A percentile compares a stretch with the other conserved stretches of the same genome.
Conservation (phyloP, 1,140 invertebrate genomes). For the Cotesia glomerata region DNA sequence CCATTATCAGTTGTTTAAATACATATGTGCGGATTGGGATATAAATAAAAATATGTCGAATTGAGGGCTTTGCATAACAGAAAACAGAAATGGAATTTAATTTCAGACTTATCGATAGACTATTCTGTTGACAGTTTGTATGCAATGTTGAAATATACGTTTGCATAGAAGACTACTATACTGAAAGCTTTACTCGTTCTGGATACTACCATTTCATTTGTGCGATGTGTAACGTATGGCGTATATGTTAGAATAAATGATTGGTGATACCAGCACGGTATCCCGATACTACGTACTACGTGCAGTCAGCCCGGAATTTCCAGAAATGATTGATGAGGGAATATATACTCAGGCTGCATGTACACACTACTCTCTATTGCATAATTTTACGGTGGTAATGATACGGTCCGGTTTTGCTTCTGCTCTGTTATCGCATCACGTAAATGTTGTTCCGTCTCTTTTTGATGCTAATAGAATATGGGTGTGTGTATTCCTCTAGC, state of each 20-base stretch:
- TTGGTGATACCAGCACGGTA: not conserved
- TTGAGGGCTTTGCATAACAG: too few relatives aligned
- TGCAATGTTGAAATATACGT: too few relatives aligned
- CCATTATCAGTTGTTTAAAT: too few relatives aligned
- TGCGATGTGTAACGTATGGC: not conserved
- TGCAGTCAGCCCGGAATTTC: slow-evolving; percentile 8
- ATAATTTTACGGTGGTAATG: slow-evolving; percentile 46
- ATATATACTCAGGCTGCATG: slow-evolving; percentile 31
- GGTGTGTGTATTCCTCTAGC: not conserved
- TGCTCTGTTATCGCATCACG: slow-evolving; percentile 21
- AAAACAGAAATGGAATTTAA: too few relatives aligned
- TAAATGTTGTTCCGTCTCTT: slow-evolving; percentile 9
- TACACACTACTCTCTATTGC: slow-evolving; percentile 21
- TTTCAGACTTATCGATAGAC: too few relatives aligned
- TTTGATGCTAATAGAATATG: not conserved
- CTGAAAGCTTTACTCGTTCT: too few relatives aligned
- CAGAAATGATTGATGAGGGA: slow-evolving; percentile 44
- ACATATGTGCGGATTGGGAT: too few relatives aligned
- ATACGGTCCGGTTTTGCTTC: slow-evolving; percentile 38
- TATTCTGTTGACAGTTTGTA: too few relatives aligned
- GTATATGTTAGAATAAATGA: not conserved
- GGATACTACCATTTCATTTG: not conserved
- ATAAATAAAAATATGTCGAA: too few relatives aligned
- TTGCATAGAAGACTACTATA: too few relatives aligned
- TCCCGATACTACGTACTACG: not conserved